phyloP scores from a whole-genome alignment of 2,888 invertebrate genomes.

The Brachylomia viminalis region DNA sequence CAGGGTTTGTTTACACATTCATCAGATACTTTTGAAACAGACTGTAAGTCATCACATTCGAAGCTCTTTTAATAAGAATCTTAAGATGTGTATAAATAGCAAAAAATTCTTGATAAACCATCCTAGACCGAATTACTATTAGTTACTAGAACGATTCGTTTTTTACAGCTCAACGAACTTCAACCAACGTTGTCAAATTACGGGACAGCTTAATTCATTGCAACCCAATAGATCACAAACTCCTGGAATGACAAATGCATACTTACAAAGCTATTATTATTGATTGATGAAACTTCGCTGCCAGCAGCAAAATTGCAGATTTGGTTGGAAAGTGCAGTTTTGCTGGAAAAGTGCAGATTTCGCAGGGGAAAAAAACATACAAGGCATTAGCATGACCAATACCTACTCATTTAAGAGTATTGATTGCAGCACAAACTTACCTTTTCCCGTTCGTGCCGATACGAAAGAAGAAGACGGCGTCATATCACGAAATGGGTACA shows the following conservation, averaged over 20 bases:
- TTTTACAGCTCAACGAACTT: neutral
- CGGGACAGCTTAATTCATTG: too few relatives aligned
- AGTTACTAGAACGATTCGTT: neutral
- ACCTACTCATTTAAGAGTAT: neutral
- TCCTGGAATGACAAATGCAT: neutral
- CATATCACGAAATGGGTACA: neutral
- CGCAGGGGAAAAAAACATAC: neutral
- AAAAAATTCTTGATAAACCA: neutral
- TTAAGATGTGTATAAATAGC: neutral
- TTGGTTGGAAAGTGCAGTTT: neutral
- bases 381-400: neutral
- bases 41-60: neutral
- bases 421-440: neutral
- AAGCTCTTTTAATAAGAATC: neutral
- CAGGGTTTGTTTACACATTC: neutral
- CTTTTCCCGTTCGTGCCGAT: neutral
- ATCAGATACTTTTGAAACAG: neutral
- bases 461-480: neutral
- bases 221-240: neutral
- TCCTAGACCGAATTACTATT: neutral
- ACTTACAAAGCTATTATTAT: constrained; percentile 3
- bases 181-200: neutral
- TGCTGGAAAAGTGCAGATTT: neutral
- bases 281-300: constrained; percentile 11
- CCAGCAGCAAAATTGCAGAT: neutral